Evolutionary conservation across 2,113 vertebrate species (phyloP).

Genomic region (Geococcyx californianus): DNA sequence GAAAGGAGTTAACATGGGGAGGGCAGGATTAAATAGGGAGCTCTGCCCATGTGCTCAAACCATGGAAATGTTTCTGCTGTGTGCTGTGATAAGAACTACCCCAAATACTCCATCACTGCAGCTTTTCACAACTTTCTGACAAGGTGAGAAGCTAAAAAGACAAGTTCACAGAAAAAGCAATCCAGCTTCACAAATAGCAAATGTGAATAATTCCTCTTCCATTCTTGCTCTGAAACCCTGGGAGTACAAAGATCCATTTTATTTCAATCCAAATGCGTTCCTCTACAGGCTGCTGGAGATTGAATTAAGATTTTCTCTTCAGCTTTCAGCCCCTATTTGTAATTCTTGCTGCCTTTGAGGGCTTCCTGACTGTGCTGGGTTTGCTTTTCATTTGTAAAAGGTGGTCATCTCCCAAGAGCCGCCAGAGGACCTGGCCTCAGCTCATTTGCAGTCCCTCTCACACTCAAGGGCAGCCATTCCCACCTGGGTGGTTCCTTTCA

Average conservation of each 20-base stretch:
- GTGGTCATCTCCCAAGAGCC: background rate
- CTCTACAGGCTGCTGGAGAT: slow-evolving; percentile 30
- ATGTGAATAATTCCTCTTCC: slow-evolving; percentile 6
- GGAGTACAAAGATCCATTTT: slow-evolving; percentile 34
- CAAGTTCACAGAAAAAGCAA: slow-evolving; percentile 16
- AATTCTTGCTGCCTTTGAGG: background rate
- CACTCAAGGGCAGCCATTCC: fast-evolving
- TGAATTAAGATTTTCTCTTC: slow-evolving; percentile 46
- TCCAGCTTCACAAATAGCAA: background rate
- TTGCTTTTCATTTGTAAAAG: background rate
- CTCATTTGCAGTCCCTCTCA: background rate
- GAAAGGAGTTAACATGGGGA: background rate
- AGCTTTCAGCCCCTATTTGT: background rate
- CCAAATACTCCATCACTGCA: background rate
- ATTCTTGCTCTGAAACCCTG: background rate
- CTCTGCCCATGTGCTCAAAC: background rate
- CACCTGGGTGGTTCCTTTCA: fast-evolving
- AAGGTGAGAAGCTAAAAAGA: slow-evolving; percentile 40
- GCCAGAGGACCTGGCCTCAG: background rate
- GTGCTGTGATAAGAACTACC: background rate
- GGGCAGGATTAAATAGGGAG: background rate
- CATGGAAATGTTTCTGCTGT: background rate
- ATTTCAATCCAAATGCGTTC: background rate
- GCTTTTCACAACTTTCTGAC: slow-evolving; percentile 2
- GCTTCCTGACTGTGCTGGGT: background rate